Base-by-base conservation (phyloP, 2,113 vertebrate genomes). In the Marmota flaviventris region DNA sequence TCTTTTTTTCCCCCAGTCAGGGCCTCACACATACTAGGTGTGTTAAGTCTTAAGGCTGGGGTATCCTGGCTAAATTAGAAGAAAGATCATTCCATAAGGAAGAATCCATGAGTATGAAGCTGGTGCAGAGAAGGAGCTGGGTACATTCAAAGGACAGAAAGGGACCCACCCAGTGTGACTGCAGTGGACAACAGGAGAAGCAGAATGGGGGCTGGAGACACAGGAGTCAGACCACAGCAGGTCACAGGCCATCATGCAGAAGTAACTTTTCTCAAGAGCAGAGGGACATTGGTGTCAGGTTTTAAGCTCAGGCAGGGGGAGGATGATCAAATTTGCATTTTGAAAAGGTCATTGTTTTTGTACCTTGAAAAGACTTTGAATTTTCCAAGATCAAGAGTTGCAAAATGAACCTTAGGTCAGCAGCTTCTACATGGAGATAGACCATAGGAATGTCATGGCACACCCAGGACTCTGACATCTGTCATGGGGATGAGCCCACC, bases 401-500 rank as follows among this genome's bases (percentile, higher is more conserved):
- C 16, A 27, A 37, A 81, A 85, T 82, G 42, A 76, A 32, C 17
- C 5, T n/a, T 29, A 77, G 27, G 12, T 1, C 27, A 11, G 3
- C 32, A 51, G 79, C 17, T 58, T 11, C 17, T 37, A 24, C 4
- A 5, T 12, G 17, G n/a, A 63, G 27, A 42, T 29, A 11, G 37
- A 16, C 22, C 10, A 20, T 12, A 2, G 27, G 61, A 67, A 72
- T 25, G 17, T 34, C 48, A 25, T 0, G 1, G 32, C 32, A 37
- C 4, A 42, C 25, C 37, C 5, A 1, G 9, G 12, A 12, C 42
- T 20, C 70, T 0, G 0, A 25, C 10, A 7, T 32, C 0, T 11
- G 7, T 8, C 1, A 2, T 4, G 2, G 2, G 20, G 9, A 58
- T 6, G 42, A 89, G 45, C 20, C 12, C 2, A 0, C n/a, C 45